Evolutionary conservation across 92 coral and sea anemone genomes (phyloP).

Genomic region (Heliopora coerulea): DNA sequence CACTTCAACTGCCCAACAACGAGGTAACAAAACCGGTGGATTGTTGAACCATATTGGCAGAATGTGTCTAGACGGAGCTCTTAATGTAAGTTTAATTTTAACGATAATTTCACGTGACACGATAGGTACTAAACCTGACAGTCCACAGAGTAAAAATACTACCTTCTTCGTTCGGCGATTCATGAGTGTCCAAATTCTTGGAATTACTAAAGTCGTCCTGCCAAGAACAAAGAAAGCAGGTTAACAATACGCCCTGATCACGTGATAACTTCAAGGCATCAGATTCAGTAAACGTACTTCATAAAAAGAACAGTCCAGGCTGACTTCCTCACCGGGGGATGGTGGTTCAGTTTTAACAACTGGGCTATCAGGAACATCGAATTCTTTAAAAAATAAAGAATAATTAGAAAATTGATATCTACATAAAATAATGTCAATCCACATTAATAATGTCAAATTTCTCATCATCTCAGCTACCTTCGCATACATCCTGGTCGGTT

Average conservation of each 20-base stretch:
- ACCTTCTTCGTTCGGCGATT: not conserved
- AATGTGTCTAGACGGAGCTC: no score
- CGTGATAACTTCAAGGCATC: constrained; percentile 2
- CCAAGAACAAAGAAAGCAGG: not conserved
- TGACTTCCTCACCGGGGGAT: not conserved
- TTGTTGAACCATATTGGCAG: no score
- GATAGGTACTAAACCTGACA: no score
- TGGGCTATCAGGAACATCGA: constrained; percentile 1
- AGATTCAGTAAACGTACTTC: constrained; percentile 36
- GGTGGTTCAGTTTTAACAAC: constrained; percentile 9
- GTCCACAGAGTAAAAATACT: no score
- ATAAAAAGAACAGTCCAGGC: constrained; percentile 5
- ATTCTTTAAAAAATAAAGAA: not conserved
- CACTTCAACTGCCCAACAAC: no score
- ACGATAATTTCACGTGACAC: no score
- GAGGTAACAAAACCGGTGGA: no score
- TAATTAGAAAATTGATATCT: not conserved
- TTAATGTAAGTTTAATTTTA: no score
- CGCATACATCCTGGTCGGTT: not conserved
- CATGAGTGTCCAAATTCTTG: not conserved
- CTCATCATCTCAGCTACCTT: no score
- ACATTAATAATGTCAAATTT: no score
- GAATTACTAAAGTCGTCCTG: constrained; percentile 21
- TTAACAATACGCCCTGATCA: not conserved
- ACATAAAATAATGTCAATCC: no score